phyloP scores from a whole-genome alignment of 2,113 vertebrate species.

The Peucedramus taeniatus region DNA sequence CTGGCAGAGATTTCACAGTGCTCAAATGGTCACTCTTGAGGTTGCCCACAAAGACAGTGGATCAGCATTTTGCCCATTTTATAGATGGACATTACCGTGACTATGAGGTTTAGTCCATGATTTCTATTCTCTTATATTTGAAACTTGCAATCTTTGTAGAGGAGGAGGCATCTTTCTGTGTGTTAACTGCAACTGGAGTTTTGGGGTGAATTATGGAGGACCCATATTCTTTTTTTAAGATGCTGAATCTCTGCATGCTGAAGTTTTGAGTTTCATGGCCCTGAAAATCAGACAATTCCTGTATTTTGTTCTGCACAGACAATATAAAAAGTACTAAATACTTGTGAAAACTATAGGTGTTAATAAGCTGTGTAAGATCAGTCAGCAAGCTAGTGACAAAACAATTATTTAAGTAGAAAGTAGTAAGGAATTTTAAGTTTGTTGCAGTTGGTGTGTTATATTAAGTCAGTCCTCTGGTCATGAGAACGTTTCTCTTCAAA shows the following conservation, averaged over 20 bases:
- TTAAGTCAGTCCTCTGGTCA: background rate
- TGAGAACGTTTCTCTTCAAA: background rate
- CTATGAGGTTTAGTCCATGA: background rate
- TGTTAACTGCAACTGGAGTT: background rate
- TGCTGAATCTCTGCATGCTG: background rate
- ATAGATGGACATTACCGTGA: background rate
- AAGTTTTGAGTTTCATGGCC: background rate
- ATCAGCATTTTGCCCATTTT: background rate
- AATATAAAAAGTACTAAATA: background rate
- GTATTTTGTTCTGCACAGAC: background rate
- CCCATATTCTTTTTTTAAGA: background rate
- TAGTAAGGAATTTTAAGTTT: background rate
- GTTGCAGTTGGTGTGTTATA: background rate
- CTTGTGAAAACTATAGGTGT: background rate
- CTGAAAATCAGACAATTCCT: background rate
- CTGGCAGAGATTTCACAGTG: background rate
- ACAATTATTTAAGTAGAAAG: background rate
- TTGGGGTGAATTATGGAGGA: background rate
- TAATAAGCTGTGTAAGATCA: background rate
- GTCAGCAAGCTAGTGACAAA: background rate
- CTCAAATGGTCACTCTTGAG: background rate
- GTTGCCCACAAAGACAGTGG: accelerated
- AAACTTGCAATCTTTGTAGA: background rate
- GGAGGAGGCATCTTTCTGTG: background rate
- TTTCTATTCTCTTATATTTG: background rate